phyloP scores from a whole-genome alignment of 2,888 invertebrate species.

The Nematopogon swammerdamellus region DNA sequence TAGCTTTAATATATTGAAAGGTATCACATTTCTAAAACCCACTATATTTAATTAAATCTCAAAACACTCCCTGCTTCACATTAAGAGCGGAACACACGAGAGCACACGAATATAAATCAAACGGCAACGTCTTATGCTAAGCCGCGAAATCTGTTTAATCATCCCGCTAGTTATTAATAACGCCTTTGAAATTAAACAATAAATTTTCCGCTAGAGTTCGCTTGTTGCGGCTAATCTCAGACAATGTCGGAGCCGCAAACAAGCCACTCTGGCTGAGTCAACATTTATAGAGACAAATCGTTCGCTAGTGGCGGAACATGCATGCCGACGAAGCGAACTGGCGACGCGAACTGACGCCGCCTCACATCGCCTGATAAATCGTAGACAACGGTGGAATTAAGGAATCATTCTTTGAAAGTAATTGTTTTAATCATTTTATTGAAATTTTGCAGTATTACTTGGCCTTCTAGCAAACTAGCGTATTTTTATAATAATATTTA shows the following conservation, averaged over 20 bases:
- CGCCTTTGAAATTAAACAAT: slow-evolving; percentile 55
- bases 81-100: slow-evolving; percentile 31
- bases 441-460: too few relatives aligned
- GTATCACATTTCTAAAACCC: too few relatives aligned
- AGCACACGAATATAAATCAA: slow-evolving; percentile 39
- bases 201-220: slow-evolving; percentile 25
- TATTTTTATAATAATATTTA: too few relatives aligned
- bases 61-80: slow-evolving; percentile 15
- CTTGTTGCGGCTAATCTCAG: slow-evolving; percentile 34
- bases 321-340: background rate
- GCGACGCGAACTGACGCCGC: too few relatives aligned
- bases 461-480: too few relatives aligned
- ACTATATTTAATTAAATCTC: too few relatives aligned
- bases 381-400: too few relatives aligned
- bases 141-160: slow-evolving; percentile 51
- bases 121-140: slow-evolving; percentile 32
- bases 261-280: slow-evolving; percentile 38
- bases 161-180: slow-evolving; percentile 51
- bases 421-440: too few relatives aligned
- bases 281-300: slow-evolving; percentile 58
- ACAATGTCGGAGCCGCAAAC: slow-evolving; percentile 35
- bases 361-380: background rate
- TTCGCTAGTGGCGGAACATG: slow-evolving; percentile 16
- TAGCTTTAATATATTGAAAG: too few relatives aligned
- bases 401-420: too few relatives aligned